These are phyloP conservation scores for Eupelmus urozonus DNA, from an alignment of 2,888 invertebrate species.

Conservation along the genomic window DNA sequence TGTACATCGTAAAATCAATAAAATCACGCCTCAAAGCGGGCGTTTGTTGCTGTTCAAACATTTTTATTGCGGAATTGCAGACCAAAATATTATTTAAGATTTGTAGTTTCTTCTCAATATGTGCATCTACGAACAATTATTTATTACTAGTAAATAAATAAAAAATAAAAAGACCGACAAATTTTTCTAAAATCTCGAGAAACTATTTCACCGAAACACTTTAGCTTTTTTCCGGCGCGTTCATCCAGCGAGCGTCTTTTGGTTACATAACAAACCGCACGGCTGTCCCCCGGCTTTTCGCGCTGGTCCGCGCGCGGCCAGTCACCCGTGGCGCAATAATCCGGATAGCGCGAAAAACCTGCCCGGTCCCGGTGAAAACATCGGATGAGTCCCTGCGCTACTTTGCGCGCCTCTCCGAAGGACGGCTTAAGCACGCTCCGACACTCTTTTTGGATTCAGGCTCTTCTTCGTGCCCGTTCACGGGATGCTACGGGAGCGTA, in stretches of 20 bases:
- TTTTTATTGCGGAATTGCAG: no score
- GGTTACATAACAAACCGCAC: slow-evolving; percentile 32
- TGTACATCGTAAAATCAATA: no score
- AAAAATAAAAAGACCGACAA: no score
- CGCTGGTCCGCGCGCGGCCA: background rate
- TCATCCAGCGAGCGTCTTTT: slow-evolving; percentile 9
- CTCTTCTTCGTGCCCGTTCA: slow-evolving; percentile 44
- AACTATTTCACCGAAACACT: no score
- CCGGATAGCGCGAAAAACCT: slow-evolving; percentile 59
- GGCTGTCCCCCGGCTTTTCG: background rate
- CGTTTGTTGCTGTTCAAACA: no score
- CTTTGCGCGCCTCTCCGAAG: slow-evolving; percentile 16
- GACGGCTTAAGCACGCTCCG: slow-evolving; percentile 65
- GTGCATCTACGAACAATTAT: no score
- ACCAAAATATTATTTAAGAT: no score
- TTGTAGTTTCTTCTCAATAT: no score
- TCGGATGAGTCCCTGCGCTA: slow-evolving; percentile 63
- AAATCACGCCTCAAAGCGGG: no score
- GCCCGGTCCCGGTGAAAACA: slow-evolving; percentile 63
- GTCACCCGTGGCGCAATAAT: slow-evolving; percentile 54
- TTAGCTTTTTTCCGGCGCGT: no score
- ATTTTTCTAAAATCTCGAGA: no score
- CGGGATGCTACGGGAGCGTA: slow-evolving; percentile 8
- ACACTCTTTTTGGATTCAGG: slow-evolving; percentile 62
- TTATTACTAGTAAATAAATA: no score